Percentiles rank a stretch among this genome's conserved stretches.
phyloP scores from a whole-genome alignment of 2,113 vertebrate species.

The Petroica traversi region DNA sequence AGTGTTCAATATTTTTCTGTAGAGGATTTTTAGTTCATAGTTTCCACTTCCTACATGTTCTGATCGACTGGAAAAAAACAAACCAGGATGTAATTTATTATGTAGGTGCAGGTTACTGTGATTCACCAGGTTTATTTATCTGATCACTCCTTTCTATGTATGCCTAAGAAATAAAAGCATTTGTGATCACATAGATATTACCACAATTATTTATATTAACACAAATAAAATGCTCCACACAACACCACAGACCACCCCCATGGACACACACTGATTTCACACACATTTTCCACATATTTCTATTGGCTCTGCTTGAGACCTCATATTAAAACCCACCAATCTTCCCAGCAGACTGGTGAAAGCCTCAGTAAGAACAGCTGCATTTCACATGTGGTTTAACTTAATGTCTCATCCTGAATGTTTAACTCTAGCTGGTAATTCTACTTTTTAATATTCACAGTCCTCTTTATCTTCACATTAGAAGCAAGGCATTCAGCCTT shows the following conservation, averaged over 20 bases:
- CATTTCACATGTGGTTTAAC: slow-evolving; percentile 79
- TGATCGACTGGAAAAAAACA: not conserved
- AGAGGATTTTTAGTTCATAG: not conserved
- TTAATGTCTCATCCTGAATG: slow-evolving; percentile 73
- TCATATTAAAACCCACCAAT: slow-evolving; percentile 85
- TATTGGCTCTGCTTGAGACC: slow-evolving; percentile 77
- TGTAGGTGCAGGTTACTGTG: not conserved
- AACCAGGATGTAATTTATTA: not conserved
- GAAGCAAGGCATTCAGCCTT: slow-evolving; percentile 49
- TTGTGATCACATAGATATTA: slow-evolving; percentile 21
- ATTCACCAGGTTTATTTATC: not conserved
- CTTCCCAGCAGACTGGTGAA: slow-evolving; percentile 81
- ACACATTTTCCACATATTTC: slow-evolving; percentile 79
- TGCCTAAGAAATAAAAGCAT: not conserved
- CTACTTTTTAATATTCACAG: slow-evolving; percentile 69
- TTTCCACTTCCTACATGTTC: not conserved
- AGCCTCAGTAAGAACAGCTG: slow-evolving; percentile 80
- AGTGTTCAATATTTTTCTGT: not conserved
- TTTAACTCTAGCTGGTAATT: slow-evolving; percentile 74
- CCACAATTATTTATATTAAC: slow-evolving; percentile 49
- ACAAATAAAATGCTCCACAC: slow-evolving; percentile 42
- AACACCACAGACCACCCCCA: slow-evolving; percentile 53
- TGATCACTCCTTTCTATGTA: not conserved
- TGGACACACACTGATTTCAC: slow-evolving; percentile 70
- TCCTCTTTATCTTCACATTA: slow-evolving; percentile 67